Evolutionary conservation across 2,888 invertebrate species (phyloP).

Genomic region (Agrypnus murinus): DNA sequence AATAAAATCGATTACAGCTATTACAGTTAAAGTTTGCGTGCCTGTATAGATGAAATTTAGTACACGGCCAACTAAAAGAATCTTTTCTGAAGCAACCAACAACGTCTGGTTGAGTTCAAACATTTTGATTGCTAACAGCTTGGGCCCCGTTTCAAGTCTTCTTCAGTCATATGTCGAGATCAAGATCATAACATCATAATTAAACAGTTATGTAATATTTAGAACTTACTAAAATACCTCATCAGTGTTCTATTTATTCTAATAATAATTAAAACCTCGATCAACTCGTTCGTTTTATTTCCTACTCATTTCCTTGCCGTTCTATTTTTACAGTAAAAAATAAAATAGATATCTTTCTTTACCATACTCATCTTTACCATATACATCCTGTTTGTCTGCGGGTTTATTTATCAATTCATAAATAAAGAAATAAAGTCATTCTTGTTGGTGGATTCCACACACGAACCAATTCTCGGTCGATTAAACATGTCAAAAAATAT

Average conservation of each 20-base stretch:
- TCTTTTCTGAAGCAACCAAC: conserved; percentile 24
- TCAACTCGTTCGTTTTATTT: no score
- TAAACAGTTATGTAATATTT: conserved; percentile 17
- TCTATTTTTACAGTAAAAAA: no score
- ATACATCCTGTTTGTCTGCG: conserved; percentile 11
- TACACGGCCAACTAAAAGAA: conserved; percentile 26
- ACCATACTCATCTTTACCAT: no score
- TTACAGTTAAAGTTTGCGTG: not conserved
- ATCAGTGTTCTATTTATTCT: not conserved
- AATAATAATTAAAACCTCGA: conserved; percentile 1
- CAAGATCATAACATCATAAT: conserved; percentile 24
- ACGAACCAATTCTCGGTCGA: conserved; percentile 13
- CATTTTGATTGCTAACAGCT: conserved; percentile 32
- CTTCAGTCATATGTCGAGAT: conserved; percentile 23
- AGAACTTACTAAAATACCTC: no score
- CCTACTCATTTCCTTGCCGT: no score
- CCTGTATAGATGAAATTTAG: conserved; percentile 11
- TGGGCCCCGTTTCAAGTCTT: conserved; percentile 10
- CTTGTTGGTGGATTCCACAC: conserved; percentile 19
- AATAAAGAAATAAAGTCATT: conserved; percentile 8
- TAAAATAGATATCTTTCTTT: not conserved
- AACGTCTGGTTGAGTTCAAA: conserved; percentile 24
- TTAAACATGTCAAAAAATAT: conserved; percentile 27
- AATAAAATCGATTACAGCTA: no score
- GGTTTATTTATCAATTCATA: conserved; percentile 4